Evolutionary conservation across 2,888 invertebrate species (phyloP).

Genomic region (Philhelius pedissequus): DNA sequence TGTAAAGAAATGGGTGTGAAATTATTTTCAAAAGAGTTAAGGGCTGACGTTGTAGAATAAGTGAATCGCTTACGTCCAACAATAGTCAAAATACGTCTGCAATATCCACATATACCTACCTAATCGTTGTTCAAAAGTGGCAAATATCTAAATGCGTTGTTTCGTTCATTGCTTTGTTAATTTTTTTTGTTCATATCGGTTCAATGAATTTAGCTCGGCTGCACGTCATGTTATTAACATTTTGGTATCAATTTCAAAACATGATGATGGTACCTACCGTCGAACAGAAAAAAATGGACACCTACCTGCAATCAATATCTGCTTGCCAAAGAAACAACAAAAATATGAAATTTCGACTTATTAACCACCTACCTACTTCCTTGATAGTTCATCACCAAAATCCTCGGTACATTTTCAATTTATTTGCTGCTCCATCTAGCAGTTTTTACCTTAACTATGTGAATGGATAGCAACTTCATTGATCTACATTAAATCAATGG

Average conservation of each 20-base stretch:
- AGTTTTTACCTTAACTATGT: no score
- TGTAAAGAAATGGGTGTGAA: slow-evolving; percentile 56
- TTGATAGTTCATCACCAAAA: no score
- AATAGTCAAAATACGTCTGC: not conserved
- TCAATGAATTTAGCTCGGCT: slow-evolving; percentile 1
- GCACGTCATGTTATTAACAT: not conserved
- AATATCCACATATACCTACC: not conserved
- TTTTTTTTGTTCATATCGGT: slow-evolving; percentile 7
- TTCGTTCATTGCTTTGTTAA: not conserved
- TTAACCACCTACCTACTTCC: no score
- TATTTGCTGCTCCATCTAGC: no score
- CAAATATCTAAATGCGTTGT: slow-evolving; percentile 3
- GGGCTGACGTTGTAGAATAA: not conserved
- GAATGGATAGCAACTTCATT: no score
- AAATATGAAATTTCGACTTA: no score
- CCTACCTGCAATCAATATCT: not conserved
- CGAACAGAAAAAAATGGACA: not conserved
- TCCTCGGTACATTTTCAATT: no score
- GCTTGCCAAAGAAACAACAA: not conserved
- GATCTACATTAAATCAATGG: no score
- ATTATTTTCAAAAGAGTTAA: slow-evolving; percentile 34
- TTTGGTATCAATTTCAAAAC: not conserved
- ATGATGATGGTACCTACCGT: not conserved
- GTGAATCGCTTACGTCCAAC: slow-evolving; percentile 37
- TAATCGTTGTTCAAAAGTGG: not conserved